These are phyloP conservation scores for Cottus gobio DNA, from an alignment of 2,113 vertebrate genomes.

Conservation along the genomic window DNA sequence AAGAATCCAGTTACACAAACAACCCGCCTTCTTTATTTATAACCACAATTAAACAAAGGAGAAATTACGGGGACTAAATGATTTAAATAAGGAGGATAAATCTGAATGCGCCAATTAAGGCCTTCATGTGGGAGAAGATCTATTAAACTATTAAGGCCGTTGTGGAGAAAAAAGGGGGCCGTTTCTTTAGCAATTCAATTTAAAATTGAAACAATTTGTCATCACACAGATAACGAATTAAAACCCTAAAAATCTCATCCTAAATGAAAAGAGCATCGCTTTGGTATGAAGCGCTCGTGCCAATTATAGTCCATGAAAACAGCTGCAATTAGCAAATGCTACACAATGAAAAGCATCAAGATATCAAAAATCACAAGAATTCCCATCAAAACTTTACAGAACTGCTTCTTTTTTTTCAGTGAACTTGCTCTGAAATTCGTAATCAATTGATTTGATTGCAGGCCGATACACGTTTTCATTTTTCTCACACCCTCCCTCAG, in stretches of 20 bases:
- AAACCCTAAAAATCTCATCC: constrained; percentile 28
- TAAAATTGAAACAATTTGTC: constrained; percentile 51
- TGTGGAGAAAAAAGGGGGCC: constrained; percentile 19
- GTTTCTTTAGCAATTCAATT: constrained; percentile 59
- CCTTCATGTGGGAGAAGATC: constrained; percentile 64
- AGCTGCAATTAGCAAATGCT: constrained; percentile 72
- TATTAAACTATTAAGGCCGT: constrained; percentile 71
- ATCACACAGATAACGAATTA: constrained; percentile 18
- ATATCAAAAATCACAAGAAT: constrained; percentile 31
- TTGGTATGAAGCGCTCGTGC: constrained; percentile 36
- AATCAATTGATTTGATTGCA: constrained; percentile 39
- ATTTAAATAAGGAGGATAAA: constrained; percentile 57
- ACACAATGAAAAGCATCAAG: constrained; percentile 50
- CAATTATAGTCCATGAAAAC: constrained; percentile 62
- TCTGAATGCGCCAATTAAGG: constrained; percentile 69
- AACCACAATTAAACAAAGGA: constrained; percentile 27
- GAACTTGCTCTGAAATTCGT: constrained; percentile 14
- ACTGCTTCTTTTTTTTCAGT: constrained; percentile 18
- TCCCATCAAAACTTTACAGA: constrained; percentile 59
- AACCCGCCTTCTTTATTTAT: constrained; percentile 12
- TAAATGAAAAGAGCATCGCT: constrained; percentile 30
- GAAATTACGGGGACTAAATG: constrained; percentile 26
- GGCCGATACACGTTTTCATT: constrained; percentile 60
- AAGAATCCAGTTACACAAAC: constrained; percentile 44
- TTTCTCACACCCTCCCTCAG: constrained; percentile 67